Percentiles rank a stretch among this genome's conserved stretches.
Evolutionary conservation across 2,113 vertebrate species (phyloP).

Genomic region (Crotalus horridus): DNA sequence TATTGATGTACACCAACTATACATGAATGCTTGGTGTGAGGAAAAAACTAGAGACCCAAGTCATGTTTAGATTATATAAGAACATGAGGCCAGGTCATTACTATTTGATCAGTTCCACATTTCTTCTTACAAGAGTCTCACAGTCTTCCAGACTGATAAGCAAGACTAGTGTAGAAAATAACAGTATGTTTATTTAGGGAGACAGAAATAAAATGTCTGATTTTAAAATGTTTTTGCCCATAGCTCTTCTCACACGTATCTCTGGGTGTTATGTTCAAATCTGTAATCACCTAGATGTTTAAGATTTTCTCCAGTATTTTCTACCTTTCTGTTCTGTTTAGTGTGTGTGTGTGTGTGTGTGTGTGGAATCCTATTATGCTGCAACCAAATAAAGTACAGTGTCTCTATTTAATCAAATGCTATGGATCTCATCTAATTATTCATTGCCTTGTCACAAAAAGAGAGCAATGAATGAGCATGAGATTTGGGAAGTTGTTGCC

Average conservation of each 20-base stretch:
- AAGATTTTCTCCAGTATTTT: neutral
- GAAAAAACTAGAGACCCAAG: neutral
- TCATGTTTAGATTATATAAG: neutral
- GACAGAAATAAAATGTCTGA: neutral
- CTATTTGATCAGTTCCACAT: neutral
- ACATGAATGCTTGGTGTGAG: neutral
- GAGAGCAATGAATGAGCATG: neutral
- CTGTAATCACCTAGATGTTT: neutral
- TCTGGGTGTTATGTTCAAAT: neutral
- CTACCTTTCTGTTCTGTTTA: neutral
- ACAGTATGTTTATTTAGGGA: neutral
- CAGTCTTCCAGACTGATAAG: neutral
- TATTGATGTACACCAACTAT: neutral
- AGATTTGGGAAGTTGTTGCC: neutral
- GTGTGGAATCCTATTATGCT: neutral
- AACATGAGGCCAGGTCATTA: neutral
- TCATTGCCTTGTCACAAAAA: neutral
- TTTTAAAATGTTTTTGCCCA: neutral
- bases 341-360: neutral
- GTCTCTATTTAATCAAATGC: neutral
- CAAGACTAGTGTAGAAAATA: neutral
- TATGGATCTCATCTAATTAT: neutral
- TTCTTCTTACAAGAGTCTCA: neutral
- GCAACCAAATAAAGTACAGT: neutral
- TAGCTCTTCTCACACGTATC: neutral